Evolutionary conservation across 2,113 vertebrate genomes (phyloP).

Genomic region (Diadophis punctatus): DNA sequence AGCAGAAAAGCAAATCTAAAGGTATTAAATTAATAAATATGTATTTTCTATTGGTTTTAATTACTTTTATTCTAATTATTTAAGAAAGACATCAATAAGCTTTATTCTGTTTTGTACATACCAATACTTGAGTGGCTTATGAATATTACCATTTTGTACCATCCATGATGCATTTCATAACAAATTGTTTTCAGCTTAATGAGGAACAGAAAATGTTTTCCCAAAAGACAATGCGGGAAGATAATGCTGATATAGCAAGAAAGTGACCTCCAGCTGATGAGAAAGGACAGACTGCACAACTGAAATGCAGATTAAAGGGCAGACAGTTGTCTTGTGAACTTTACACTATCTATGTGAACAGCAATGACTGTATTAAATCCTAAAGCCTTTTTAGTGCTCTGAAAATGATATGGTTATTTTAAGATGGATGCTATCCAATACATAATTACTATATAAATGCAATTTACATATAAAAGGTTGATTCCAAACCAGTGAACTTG

Average conservation of each 20-base stretch:
- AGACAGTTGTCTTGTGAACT: not conserved
- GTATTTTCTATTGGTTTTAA: not conserved
- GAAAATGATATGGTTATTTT: not conserved
- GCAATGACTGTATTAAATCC: not conserved
- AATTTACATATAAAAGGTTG: not conserved
- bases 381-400: not conserved
- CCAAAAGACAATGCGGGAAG: constrained; percentile 32
- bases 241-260: constrained; percentile 39
- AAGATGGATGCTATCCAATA: not conserved
- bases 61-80: not conserved
- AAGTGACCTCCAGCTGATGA: constrained; percentile 7
- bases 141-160: not conserved
- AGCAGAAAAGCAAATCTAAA: not conserved
- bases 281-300: not conserved
- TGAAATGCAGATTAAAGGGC: not conserved
- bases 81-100: not conserved
- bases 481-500: not conserved
- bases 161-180: not conserved
- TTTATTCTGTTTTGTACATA: not conserved
- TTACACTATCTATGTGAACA: not conserved
- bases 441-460: not conserved
- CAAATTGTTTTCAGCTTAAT: constrained; percentile 24
- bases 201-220: constrained; percentile 39
- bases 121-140: not conserved
- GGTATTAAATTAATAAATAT: not conserved